Evolutionary conservation across 2,888 invertebrate species (phyloP).

Genomic region (Volucella inflata): DNA sequence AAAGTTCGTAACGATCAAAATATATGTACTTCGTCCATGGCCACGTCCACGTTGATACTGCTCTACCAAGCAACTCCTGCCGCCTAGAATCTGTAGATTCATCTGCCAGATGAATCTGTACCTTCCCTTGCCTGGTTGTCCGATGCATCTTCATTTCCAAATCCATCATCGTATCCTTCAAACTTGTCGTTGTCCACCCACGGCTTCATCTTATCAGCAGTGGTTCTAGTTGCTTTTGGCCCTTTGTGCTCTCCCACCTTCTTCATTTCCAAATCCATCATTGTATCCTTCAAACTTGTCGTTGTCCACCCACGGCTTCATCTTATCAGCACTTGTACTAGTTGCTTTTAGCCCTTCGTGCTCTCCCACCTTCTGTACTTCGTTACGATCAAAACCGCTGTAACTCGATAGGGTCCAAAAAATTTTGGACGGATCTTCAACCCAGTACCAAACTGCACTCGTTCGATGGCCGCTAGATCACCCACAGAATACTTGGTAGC

Average conservation of each 20-base stretch:
- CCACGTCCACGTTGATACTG: too few relatives aligned
- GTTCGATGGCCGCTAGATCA: slow-evolving; percentile 77
- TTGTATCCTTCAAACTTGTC: too few relatives aligned
- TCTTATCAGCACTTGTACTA: slow-evolving; percentile 52
- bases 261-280: too few relatives aligned
- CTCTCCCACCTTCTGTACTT: slow-evolving; percentile 78
- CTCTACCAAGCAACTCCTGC: too few relatives aligned
- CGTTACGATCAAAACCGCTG: slow-evolving; percentile 78
- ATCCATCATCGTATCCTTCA: too few relatives aligned
- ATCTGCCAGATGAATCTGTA: too few relatives aligned
- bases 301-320: slow-evolving; percentile 25
- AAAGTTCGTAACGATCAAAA: too few relatives aligned
- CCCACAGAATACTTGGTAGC: slow-evolving; percentile 62
- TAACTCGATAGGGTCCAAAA: slow-evolving; percentile 80
- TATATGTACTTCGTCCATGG: too few relatives aligned
- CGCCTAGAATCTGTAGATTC: too few relatives aligned
- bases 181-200: slow-evolving; percentile 5
- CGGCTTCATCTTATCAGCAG: slow-evolving; percentile 47
- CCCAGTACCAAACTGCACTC: slow-evolving; percentile 80
- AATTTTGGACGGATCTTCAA: slow-evolving; percentile 79
- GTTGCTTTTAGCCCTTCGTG: slow-evolving; percentile 59
- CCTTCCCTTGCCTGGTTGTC: too few relatives aligned
- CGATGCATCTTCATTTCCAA: too few relatives aligned
- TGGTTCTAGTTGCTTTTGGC: slow-evolving; percentile 43
- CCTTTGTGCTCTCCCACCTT: slow-evolving; percentile 68